A percentile compares a stretch with the other conserved stretches of the same genome.
Evolutionary conservation across 2,888 invertebrate species (phyloP).

Genomic region (Protophormia terraenovae): DNA sequence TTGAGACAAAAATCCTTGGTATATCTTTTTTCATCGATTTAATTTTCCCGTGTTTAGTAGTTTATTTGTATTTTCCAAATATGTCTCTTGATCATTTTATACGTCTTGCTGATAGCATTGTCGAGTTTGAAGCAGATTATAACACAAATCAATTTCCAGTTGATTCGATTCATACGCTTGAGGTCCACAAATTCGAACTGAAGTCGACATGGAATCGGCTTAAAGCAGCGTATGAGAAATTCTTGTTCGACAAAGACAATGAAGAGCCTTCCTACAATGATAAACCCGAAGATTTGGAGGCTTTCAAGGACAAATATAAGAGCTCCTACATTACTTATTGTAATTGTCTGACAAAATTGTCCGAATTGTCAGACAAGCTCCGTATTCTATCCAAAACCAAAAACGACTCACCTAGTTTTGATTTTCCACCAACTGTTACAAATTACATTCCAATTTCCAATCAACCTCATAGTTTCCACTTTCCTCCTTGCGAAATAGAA

Average conservation of each 20-base stretch:
- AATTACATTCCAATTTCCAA: too few relatives aligned
- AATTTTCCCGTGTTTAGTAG: not conserved
- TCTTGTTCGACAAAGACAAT: not conserved
- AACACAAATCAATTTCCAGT: not conserved
- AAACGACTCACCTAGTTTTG: too few relatives aligned
- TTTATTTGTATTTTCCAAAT: not conserved
- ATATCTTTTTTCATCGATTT: not conserved
- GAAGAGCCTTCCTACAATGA: too few relatives aligned
- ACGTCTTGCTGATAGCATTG: not conserved
- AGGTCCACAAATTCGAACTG: not conserved
- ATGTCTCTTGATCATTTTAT: constrained; percentile 1
- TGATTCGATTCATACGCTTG: not conserved
- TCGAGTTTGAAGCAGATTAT: not conserved
- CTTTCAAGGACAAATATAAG: not conserved
- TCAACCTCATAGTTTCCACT: not conserved
- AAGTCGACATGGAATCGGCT: not conserved
- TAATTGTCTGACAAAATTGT: not conserved
- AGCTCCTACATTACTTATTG: not conserved
- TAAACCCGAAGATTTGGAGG: not conserved
- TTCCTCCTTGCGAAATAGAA: not conserved
- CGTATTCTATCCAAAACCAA: not conserved
- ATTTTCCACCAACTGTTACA: too few relatives aligned
- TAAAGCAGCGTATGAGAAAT: not conserved
- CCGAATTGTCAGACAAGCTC: not conserved
- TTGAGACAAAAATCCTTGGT: too few relatives aligned